Base-by-base conservation (phyloP, 2,113 vertebrate species). In the Colinus virginianus region DNA sequence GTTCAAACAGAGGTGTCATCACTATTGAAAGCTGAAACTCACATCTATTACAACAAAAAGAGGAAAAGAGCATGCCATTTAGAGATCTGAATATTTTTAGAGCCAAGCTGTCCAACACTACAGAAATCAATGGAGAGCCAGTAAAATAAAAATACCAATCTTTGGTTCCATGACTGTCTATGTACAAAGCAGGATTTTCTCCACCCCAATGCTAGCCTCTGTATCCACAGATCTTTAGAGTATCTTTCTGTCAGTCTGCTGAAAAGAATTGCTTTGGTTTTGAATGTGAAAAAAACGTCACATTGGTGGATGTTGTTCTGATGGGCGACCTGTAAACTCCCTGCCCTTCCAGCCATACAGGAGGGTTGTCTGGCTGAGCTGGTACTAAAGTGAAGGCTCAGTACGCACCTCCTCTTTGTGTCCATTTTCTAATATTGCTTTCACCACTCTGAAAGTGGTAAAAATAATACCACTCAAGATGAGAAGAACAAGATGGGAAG, bases 361-460 rank as follows among this genome's bases (percentile, higher is more conserved):
- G 30, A 38, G 46, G 34, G 51, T 26, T 48, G 40, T 25, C 55
- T 71, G 42, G 42, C 38, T 87, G 53, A 77, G 51, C 42, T 59
- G 67, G 49, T 43, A 70, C 58, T 40, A 88, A 81, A 42, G 14
- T 1, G 1, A 86, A 77, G 43, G 26, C 30, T 75, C 49, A 83
- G 25, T 2, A 56, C 13, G 66, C 22, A 48, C 28, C 28, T 61
- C 34, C 34, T 78, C 23, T 58, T 82, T 76, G 67, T 92, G 94
- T 95, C 93, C 84, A 90, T 95, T 96, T 96, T 93, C 94, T 95
- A 92, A 88, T 90, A 95, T 94, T 96, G 78, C 82, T 96, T 96
- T 96, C 85, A 96, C 92, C 89, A 91, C 78, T 48, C 75, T 53
- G n/a, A 48, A 86, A 87, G 72, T 63, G 82, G 88, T 71, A 93